A percentile compares a stretch with the other conserved stretches of the same genome.
phyloP scores from a whole-genome alignment of 2,113 vertebrate genomes.

The Rattus rattus region DNA sequence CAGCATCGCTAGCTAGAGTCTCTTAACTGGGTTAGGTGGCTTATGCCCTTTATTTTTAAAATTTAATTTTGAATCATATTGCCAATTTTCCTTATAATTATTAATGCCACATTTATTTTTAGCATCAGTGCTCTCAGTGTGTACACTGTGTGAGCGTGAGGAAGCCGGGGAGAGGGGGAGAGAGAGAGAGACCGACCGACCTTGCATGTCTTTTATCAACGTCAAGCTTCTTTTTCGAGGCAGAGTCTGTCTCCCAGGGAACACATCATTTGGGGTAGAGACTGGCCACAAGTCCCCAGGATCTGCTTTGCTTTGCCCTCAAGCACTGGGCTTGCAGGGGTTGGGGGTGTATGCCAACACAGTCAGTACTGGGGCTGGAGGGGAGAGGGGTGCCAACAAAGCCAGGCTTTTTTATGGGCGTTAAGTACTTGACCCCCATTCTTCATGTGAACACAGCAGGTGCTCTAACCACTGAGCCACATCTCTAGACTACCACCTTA shows the following conservation, averaged over 20 bases:
- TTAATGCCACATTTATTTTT: constrained; percentile 1
- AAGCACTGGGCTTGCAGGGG: no score
- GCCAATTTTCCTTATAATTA: constrained; percentile 24
- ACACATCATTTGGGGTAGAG: not conserved
- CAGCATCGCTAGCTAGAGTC: not conserved
- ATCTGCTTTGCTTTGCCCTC: not conserved
- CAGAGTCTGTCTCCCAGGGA: not conserved
- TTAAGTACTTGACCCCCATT: not conserved
- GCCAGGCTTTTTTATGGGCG: not conserved
- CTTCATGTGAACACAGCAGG: not conserved
- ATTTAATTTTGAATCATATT: not conserved
- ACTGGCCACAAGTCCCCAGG: not conserved
- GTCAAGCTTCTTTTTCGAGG: not conserved
- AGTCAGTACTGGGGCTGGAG: not conserved
- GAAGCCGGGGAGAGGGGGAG: not conserved
- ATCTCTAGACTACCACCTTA: not conserved
- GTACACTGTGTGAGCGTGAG: no score
- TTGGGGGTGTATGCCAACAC: no score
- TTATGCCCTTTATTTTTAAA: not conserved
- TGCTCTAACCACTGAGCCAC: no score
- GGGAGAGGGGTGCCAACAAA: no score
- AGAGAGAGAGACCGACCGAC: no score
- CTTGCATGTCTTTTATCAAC: no score
- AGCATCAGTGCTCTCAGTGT: not conserved
- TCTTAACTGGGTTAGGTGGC: not conserved